These are phyloP conservation scores for Axis porcinus DNA, from an alignment of 2,113 vertebrate species.

Conservation along the genomic window DNA sequence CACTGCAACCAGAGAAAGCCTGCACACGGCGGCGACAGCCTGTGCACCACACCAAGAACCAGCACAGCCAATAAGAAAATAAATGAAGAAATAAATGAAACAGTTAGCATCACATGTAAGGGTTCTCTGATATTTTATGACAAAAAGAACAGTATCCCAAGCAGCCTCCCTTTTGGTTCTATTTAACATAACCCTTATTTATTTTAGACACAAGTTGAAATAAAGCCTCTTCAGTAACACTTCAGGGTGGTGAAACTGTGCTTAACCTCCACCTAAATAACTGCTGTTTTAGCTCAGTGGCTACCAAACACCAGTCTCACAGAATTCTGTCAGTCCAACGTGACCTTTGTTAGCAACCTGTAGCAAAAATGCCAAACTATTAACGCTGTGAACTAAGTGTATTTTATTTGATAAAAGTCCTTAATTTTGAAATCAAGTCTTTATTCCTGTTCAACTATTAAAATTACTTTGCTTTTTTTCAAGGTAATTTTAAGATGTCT, in stretches of 20 bases:
- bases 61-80: background rate
- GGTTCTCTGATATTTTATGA: background rate
- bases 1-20: background rate
- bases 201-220: background rate
- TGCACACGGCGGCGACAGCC: background rate
- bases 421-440: conserved; percentile 26
- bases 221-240: background rate
- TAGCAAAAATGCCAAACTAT: background rate
- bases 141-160: background rate
- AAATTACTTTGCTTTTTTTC: background rate
- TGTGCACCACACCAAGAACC: background rate
- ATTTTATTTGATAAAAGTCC: background rate
- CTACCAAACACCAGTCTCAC: background rate
- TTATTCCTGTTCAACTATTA: background rate
- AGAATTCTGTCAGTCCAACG: background rate
- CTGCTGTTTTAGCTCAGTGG: background rate
- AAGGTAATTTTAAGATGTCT: background rate
- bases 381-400: background rate
- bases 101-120: background rate
- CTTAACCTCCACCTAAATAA: background rate
- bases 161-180: background rate
- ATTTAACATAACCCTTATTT: background rate
- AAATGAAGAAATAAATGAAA: background rate
- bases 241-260: background rate
- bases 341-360: background rate